Conservation (phyloP, 2,797 vertebrate genomes). For the Hyperoplus lanceolatus region DNA sequence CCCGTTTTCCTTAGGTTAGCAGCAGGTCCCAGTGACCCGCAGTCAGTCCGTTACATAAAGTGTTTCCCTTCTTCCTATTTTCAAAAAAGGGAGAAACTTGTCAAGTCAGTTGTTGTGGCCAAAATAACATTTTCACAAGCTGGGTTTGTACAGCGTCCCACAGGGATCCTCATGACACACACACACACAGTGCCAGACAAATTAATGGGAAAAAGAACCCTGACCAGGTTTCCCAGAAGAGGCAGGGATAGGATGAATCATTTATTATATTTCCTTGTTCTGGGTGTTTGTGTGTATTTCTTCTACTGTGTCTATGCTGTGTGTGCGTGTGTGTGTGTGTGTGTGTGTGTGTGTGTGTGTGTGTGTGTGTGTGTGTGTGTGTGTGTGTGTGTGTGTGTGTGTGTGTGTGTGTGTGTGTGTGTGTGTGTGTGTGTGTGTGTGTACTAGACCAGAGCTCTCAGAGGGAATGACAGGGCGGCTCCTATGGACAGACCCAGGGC, state of each 20-base stretch:
- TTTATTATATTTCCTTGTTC: neutral
- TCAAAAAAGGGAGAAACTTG: neutral
- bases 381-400: neutral
- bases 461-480: conserved; percentile 87
- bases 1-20: neutral
- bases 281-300: neutral
- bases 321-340: neutral
- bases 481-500: conserved; percentile 90
- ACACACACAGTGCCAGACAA: neutral
- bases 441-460: conserved; percentile 83
- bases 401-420: neutral
- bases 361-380: neutral
- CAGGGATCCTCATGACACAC: neutral
- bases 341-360: no score
- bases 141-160: neutral
- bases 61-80: conserved; percentile 16
- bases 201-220: neutral
- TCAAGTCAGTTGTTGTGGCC: neutral
- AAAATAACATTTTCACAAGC: neutral
- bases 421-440: neutral
- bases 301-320: neutral
- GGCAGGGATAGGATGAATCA: neutral
- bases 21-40: neutral
- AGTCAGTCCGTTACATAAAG: neutral
- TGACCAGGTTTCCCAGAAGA: neutral